A percentile compares a stretch with the other conserved stretches of the same genome.
These are phyloP conservation scores for Nilaparvata lugens DNA, from an alignment of 1,140 invertebrate species.

Conservation along the genomic window DNA sequence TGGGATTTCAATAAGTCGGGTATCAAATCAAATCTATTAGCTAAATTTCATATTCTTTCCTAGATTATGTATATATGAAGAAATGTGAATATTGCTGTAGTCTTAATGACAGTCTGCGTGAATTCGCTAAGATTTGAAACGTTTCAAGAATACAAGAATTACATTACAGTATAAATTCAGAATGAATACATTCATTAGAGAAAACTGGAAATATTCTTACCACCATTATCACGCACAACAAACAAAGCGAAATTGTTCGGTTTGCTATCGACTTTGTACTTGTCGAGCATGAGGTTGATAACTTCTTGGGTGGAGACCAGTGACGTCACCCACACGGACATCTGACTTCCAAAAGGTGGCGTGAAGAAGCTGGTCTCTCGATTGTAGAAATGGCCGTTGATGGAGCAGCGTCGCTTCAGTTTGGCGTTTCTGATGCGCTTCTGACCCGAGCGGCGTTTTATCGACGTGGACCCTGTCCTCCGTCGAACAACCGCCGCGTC, in stretches of 20 bases:
- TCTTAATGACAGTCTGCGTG: no score
- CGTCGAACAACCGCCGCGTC: slow-evolving; percentile 22
- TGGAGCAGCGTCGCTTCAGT: slow-evolving; percentile 67
- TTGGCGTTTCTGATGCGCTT: slow-evolving; percentile 46
- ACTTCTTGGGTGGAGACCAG: slow-evolving; percentile 71
- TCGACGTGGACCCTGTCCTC: slow-evolving; percentile 53
- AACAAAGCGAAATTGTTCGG: slow-evolving; percentile 72
- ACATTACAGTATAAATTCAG: no score
- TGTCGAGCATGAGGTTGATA: slow-evolving; percentile 75
- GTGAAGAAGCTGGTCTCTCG: slow-evolving; percentile 81
- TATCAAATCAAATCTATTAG: no score
- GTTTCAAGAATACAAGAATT: no score
- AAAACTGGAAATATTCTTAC: slow-evolving; percentile 36
- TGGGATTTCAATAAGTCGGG: no score
- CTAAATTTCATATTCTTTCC: no score
- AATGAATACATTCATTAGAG: background rate
- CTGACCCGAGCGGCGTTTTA: slow-evolving; percentile 57
- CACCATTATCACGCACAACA: slow-evolving; percentile 73
- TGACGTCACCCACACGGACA: slow-evolving; percentile 77
- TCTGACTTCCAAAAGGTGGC: slow-evolving; percentile 72
- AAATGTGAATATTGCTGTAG: no score
- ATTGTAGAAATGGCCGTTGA: slow-evolving; percentile 84
- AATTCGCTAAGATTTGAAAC: no score
- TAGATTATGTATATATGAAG: no score
- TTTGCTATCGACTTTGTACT: slow-evolving; percentile 76